These are phyloP conservation scores for Grallaria varia DNA, from an alignment of 2,113 vertebrate species.

Conservation along the genomic window DNA sequence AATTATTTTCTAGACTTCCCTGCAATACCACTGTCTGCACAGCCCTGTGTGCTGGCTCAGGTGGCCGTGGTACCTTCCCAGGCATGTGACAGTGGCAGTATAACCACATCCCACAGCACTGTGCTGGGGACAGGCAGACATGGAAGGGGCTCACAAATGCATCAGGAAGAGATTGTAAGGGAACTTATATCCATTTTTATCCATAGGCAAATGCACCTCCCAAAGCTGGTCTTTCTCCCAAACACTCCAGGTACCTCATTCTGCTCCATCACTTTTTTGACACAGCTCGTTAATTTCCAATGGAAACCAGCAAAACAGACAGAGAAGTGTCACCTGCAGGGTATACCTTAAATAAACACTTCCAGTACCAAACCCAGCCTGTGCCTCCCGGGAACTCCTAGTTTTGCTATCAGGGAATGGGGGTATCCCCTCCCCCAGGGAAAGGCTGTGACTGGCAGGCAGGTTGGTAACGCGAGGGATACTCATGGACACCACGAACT, in stretches of 20 bases:
- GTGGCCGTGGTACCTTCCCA: not conserved
- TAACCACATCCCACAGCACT: accelerated
- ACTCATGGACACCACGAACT: no score
- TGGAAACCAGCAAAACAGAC: not conserved
- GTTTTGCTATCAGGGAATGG: accelerated
- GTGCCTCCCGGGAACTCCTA: accelerated
- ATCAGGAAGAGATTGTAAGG: not conserved
- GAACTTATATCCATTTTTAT: not conserved
- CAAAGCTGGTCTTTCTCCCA: not conserved
- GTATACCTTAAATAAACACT: not conserved
- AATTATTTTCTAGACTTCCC: not conserved
- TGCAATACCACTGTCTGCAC: not conserved
- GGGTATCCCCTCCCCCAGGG: not conserved
- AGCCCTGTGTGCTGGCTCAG: accelerated
- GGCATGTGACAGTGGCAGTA: not conserved
- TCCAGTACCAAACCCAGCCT: not conserved
- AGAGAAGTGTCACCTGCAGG: not conserved
- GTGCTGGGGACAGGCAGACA: not conserved
- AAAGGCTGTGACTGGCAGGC: not conserved
- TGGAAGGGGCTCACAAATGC: not conserved
- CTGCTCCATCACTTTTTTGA: not conserved
- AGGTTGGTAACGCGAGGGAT: no score
- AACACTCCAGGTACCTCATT: not conserved
- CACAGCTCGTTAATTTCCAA: not conserved
- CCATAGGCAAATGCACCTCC: accelerated